Base-by-base conservation (phyloP, 2,113 vertebrate genomes). In the Leiothrix lutea region DNA sequence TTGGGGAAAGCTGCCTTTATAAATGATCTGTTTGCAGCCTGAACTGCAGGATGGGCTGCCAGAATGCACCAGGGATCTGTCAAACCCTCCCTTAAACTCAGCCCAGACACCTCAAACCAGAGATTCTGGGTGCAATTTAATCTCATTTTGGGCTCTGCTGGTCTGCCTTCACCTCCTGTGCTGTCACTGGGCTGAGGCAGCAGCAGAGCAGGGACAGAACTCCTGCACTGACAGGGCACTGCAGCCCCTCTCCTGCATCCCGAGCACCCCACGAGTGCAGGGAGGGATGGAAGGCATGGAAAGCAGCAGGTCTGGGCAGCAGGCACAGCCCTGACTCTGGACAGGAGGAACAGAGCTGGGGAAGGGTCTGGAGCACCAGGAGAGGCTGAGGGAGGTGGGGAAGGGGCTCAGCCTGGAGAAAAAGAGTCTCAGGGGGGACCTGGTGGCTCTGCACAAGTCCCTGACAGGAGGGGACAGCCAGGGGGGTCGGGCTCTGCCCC, bases 251-350 rank as follows among this genome's bases (percentile, higher is more conserved):
- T 13, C 28, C 71, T 56, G 45, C 71, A 23, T 8, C 16, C 40
- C 6, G 6, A 6, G 2, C 42, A n/a, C 25, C 56, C n/a, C 42
- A 1, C 0, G 18, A 8, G 38, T 8, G 11, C n/a, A 4, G 1
- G 4, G 9, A 23, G 33, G 50, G 36, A 35, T 0, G 9, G 1
- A 28, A 21, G 20, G n/a, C 29, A 18, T 2, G 15, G 54, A 44
- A 12, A 50, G 11, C 44, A 42, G 36, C 23, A 26, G 36, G 5
- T 42, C 45, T 61, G 40, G 44, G 25, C 54, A 28, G n/a, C 2
- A 19, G 44, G 82, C 21, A 60, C 45, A 12, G 57, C 26, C 6
- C 2, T 12, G 36, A 9, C 17, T 26, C 31, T 15, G 21, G 33
- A 14, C 3, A 14, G 1, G 29, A 70, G 51, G 9, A 28, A 29